Base-by-base conservation (phyloP, 2,113 vertebrate species). In the Etheostoma spectabile region DNA sequence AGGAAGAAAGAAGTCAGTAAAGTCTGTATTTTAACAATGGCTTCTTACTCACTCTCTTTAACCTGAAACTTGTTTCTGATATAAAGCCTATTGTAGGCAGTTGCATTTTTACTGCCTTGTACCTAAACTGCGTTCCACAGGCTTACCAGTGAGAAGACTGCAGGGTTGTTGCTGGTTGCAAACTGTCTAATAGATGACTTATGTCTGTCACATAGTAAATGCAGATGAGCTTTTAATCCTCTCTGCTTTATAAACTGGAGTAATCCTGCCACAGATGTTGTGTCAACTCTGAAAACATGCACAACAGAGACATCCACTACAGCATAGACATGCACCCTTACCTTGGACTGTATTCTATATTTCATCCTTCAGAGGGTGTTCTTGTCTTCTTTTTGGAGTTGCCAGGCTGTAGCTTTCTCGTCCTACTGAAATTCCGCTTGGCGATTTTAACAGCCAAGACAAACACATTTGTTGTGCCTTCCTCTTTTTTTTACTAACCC, bases 191-290 rank as follows among this genome's bases (percentile, higher is more conserved):
- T 4, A 68, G 48, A 60, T 33, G 6, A 35, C 55, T 51, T 33
- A 22, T 75, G 48, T 56, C 10, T 68, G 8, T 45, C 24, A n/a
- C 14, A 80, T 33, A 62, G 42, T 79, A 74, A 72, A 86, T 51
- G 0, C 38, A 67, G 48, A 71, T 65, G 35, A 64, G 22, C 27
- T 56, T 71, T 8, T 90, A 89, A 92, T 87, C 83, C 19, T 55
- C 75, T 53, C 57, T 65, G n/a, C 24, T 74, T 61, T 51, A 33
- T 55, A 71, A 88, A 87, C n/a, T 59, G 16, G 52, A 65, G 22
- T 80, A 89, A 88, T 90, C 84, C 82, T 80, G 11, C 49, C 16
- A 62, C 79, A 87, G 79, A 84, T 87, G 46, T 84, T 66, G 48
- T 84, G 30, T 62, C 74, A 74, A 73, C 42, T 35, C 45, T 60